Base-by-base conservation (phyloP, 2,888 invertebrate genomes). In the Epirrhoe alternata region DNA sequence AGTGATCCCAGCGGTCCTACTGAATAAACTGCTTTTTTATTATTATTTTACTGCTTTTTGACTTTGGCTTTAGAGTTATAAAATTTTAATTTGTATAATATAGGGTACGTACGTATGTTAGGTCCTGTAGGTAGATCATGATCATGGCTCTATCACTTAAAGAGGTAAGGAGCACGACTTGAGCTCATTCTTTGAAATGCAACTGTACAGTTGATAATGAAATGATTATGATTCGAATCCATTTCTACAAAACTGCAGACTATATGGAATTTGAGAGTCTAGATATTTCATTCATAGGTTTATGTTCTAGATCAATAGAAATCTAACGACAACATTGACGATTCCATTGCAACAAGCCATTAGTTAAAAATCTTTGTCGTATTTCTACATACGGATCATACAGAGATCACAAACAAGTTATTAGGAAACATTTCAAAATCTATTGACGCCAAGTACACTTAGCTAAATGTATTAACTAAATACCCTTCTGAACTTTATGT, bases 401-500 rank as follows among this genome's bases (percentile, higher is more conserved):
- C 38, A 42, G 24, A 50, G 10, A 12, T 50, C 30, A 12, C 30
- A 50, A 50, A 17, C 30, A 50, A 12, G 38, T 50, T 50, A 12
- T 47, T 47, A 6, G 16, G 16, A 47, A 47, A 47, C 14, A 47
- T 14, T 47, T 47, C 7, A 14, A 47, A 47, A 47, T 47, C 16
- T 42, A 47, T 47, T 47, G 47, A 47, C 47, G 14, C 47, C 5
- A 14, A 47, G 14, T 47, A 47, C 47, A 16, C 47, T 47, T 47
- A 47, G 14, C 47, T 14, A 14, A 4, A 14, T 47, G 47, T 47
- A 47, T 47, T 47, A 47, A 47, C 47, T 47, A 16, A n/a, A 47
- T 16, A 47, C 47, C 12, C 12, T 42, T 42, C 38, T 12, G 12
- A 42, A 42, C 12, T 42, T 12, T 42, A 42, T 12, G 38, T 42